phyloP scores from a whole-genome alignment of 2,797 vertebrate genomes.

The Hemitrygon akajei region DNA sequence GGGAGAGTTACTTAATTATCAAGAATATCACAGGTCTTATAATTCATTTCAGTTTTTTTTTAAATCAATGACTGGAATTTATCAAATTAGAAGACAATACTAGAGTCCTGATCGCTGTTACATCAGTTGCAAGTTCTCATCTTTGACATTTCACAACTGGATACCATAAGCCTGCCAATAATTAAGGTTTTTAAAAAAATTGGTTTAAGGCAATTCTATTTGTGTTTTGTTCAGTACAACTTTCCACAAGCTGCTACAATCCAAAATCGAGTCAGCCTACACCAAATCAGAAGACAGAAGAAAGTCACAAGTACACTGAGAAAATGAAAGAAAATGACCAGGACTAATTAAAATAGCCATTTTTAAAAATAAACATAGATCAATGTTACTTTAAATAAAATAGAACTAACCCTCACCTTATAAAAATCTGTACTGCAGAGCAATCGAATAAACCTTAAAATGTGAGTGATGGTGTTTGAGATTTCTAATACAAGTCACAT shows the following conservation, averaged over 20 bases:
- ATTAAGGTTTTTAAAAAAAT: background rate
- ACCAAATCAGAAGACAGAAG: background rate
- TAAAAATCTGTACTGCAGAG: background rate
- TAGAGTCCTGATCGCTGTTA: background rate
- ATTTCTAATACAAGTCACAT: background rate
- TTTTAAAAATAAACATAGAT: background rate
- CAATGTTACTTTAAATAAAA: background rate
- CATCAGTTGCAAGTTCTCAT: background rate
- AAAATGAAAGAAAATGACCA: background rate
- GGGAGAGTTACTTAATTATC: background rate
- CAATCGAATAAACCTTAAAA: background rate
- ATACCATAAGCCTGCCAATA: background rate
- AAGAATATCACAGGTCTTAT: background rate
- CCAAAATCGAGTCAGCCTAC: background rate
- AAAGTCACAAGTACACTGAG: background rate
- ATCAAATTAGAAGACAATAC: background rate
- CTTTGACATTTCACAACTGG: conserved; percentile 19
- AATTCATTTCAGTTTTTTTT: background rate
- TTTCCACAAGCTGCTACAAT: background rate
- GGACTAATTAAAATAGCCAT: background rate
- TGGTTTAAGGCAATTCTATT: background rate
- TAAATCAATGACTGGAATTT: too few relatives aligned
- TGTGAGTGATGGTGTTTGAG: background rate
- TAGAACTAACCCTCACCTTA: background rate
- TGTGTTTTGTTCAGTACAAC: background rate